These are phyloP conservation scores for Drosophila colorata DNA, from an alignment of 2,888 invertebrate species.

Conservation along the genomic window DNA sequence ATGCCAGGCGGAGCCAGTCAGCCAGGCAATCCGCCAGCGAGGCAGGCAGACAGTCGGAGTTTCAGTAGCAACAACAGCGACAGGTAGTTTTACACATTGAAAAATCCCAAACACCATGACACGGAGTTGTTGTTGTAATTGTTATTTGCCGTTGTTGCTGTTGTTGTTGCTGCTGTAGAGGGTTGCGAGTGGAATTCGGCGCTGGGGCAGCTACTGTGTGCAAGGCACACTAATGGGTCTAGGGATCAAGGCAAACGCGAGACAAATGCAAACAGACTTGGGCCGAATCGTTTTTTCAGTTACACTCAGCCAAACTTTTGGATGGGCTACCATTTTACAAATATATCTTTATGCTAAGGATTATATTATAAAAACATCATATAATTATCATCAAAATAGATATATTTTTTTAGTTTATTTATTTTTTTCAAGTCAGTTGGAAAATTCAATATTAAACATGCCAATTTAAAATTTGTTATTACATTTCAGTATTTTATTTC, in stretches of 20 bases:
- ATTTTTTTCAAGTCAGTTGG: too few relatives aligned
- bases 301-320: slow-evolving; percentile 36
- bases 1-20: slow-evolving; percentile 52
- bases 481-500: too few relatives aligned
- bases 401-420: too few relatives aligned
- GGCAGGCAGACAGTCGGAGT: slow-evolving; percentile 32
- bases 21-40: slow-evolving; percentile 21
- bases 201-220: slow-evolving; percentile 41
- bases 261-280: slow-evolving; percentile 76
- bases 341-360: too few relatives aligned
- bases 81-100: slow-evolving; percentile 80
- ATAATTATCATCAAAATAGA: too few relatives aligned
- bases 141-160: slow-evolving; percentile 26
- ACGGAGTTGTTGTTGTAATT: slow-evolving; percentile 43
- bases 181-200: slow-evolving; percentile 44
- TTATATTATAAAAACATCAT: too few relatives aligned
- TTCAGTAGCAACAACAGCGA: slow-evolving; percentile 72
- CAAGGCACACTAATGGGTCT: slow-evolving; percentile 75
- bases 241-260: slow-evolving; percentile 75
- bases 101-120: slow-evolving; percentile 80
- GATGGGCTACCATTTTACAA: not conserved
- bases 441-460: too few relatives aligned
- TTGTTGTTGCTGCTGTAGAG: slow-evolving; percentile 26
- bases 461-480: too few relatives aligned
- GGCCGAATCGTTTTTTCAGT: slow-evolving; percentile 39